Conservation (phyloP, 2,797 vertebrate species). For the Rhinella marina region DNA sequence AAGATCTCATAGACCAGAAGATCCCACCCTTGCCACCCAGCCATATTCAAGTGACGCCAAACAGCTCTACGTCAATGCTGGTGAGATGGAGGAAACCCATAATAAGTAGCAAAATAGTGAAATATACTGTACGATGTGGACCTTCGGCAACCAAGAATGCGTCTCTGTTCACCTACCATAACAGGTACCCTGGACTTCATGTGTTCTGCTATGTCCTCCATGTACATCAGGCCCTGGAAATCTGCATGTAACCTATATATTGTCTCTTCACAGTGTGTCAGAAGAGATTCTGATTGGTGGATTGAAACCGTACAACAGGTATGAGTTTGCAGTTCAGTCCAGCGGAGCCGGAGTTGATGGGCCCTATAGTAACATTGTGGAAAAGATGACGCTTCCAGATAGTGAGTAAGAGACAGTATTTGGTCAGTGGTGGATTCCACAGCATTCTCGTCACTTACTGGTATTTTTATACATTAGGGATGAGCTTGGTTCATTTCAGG, state of each 20-base stretch:
- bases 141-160: constrained; percentile 90
- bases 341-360: constrained; percentile 85
- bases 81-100: constrained; percentile 92
- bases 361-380: constrained; percentile 89
- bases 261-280: constrained; percentile 78
- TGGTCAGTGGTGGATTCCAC: background rate
- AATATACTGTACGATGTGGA: constrained; percentile 95
- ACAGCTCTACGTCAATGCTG: constrained; percentile 94
- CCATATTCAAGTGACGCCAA: constrained; percentile 86
- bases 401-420: constrained; percentile 79
- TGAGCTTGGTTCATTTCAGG: too few species aligned
- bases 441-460: background rate
- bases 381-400: constrained; percentile 89
- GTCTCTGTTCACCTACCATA: constrained; percentile 91
- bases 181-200: constrained; percentile 78
- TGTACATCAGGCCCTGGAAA: too few species aligned
- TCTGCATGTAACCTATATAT: background rate
- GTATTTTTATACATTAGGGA: background rate
- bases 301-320: constrained; percentile 93
- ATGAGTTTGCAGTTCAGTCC: constrained; percentile 95
- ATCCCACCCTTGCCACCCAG: constrained; percentile 89
- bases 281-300: constrained; percentile 90
- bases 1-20: constrained; percentile 77
- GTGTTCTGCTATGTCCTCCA: background rate
- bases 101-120: constrained; percentile 88